A percentile compares a stretch with the other conserved stretches of the same genome.
These are phyloP conservation scores for Philhelius pedissequus DNA, from an alignment of 2,888 invertebrate species.

Conservation along the genomic window DNA sequence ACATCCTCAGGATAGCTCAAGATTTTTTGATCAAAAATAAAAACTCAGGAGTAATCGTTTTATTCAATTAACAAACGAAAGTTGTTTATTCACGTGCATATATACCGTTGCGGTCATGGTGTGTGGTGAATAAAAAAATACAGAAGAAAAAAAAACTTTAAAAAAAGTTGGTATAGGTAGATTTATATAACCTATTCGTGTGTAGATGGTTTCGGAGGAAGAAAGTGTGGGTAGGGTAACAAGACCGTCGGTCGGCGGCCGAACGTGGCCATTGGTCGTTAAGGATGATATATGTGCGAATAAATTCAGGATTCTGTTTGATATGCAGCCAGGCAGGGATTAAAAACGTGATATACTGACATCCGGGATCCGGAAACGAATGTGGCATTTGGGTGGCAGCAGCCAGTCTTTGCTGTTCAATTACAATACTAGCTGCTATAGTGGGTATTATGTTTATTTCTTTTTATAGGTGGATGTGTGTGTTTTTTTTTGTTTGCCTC, in stretches of 20 bases:
- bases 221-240: conserved; percentile 20
- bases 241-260: not conserved
- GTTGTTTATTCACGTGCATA: conserved; percentile 45
- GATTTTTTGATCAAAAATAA: conserved; percentile 45
- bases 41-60: conserved; percentile 67
- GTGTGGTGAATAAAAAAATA: conserved; percentile 20
- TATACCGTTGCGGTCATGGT: conserved; percentile 46
- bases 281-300: conserved; percentile 71
- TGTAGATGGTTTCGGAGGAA: not conserved
- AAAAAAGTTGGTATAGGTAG: not conserved
- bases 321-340: conserved; percentile 66
- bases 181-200: not conserved
- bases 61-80: conserved; percentile 70
- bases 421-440: too few relatives aligned
- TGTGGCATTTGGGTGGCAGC: conserved; percentile 58
- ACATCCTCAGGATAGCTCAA: conserved; percentile 16
- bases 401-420: conserved; percentile 27
- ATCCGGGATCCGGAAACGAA: conserved; percentile 68
- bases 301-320: conserved; percentile 70
- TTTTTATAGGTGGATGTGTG: not conserved
- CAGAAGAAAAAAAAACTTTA: conserved; percentile 32
- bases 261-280: conserved; percentile 57
- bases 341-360: conserved; percentile 70
- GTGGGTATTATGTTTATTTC: conserved; percentile 1
- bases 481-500: not conserved